Evolutionary conservation across 2,888 invertebrate species (phyloP), one percentile per base, ranked within the genome.

Genomic region (Anticlea derivata): DNA sequence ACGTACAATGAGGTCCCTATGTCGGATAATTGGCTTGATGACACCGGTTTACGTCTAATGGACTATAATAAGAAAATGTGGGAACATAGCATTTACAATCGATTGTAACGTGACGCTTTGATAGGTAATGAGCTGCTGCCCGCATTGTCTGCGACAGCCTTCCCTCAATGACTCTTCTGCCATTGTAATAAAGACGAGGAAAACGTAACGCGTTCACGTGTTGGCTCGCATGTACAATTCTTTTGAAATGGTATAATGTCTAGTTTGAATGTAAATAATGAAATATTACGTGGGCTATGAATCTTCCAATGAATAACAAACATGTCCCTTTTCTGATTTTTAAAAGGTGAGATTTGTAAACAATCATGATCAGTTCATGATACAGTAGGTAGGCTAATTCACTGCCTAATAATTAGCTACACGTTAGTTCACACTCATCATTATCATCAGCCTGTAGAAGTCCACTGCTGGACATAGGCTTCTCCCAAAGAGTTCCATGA

Each of bases 41-140:
- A 67, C 62, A 68, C 48, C 51, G 61, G 63, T 64, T 60, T 56
- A 52, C 55, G 57, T 40, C 50, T 59, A 67, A 61, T 63, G 62
- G 52, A 37, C 39, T 56, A 51, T 68, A 66, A 72, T 70, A 63
- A 61, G 60, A 55, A 55, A 62, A 69, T 68, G 67, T 71, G 67
- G 65, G 73, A 73, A 73, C 59, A 61, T 52, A 58, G 64, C 48
- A 58, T 62, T 57, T 53, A 43, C 52, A 64, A 66, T 63, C 55
- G 58, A 66, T 65, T 62, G 63, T 65, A 61, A 62, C 61, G 61
- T 68, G 65, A 53, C 56, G 51, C 45, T 55, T 49, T 50, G 48
- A 50, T 43, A 46, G 46, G 47, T 46, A 53, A 62, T 63, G 60
- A 63, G 64, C 66, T 65, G 58, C 60, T 41, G 40, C 30, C 39